These are phyloP conservation scores for Gorsachius goisagi DNA, from an alignment of 2,113 vertebrate species.

Conservation along the genomic window DNA sequence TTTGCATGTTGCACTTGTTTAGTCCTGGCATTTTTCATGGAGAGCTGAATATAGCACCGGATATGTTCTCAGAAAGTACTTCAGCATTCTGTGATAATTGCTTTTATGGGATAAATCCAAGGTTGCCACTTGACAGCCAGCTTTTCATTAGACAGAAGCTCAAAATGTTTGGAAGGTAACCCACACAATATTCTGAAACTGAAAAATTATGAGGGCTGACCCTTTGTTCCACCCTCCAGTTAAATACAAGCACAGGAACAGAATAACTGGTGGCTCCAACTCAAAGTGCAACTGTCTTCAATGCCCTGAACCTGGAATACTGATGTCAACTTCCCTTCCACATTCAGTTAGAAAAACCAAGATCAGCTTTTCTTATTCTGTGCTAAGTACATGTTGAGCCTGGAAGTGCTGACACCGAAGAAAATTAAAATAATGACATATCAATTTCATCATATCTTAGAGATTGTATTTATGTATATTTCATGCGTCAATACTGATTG, in stretches of 20 bases:
- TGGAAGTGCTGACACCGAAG: neutral
- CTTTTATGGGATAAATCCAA: neutral
- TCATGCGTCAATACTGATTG: neutral
- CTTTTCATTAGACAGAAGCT: neutral
- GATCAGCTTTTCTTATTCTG: neutral
- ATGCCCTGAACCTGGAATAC: accelerated
- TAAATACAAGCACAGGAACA: neutral
- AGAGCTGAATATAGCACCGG: neutral
- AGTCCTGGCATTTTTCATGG: neutral
- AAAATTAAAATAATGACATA: neutral
- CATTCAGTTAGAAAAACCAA: neutral
- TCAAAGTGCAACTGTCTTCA: neutral
- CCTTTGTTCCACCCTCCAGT: neutral
- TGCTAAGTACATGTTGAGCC: neutral
- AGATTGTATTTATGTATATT: neutral
- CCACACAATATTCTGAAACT: neutral
- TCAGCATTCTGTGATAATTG: neutral
- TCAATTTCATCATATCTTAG: neutral
- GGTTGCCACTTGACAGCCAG: accelerated
- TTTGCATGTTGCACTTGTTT: neutral
- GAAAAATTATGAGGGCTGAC: neutral
- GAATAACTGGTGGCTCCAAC: neutral
- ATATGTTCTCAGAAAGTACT: neutral
- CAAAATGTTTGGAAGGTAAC: neutral
- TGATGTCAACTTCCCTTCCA: neutral